Conservation (phyloP, 2,888 invertebrate genomes). For the Linyphia triangularis region DNA sequence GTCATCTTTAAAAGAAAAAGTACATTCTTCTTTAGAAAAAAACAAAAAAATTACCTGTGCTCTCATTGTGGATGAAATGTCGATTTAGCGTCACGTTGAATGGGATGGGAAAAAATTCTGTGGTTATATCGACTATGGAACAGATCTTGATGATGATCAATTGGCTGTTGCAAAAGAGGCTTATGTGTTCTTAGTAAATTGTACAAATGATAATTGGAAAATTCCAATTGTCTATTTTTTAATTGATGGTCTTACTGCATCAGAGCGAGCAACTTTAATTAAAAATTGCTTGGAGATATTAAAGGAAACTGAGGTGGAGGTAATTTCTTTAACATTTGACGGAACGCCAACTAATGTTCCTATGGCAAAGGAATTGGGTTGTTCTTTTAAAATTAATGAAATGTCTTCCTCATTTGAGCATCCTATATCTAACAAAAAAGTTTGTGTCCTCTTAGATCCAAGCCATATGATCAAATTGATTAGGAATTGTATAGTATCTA, state of each 20-base stretch:
- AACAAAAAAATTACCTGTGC: background rate
- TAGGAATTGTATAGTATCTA: slow-evolving; percentile 45
- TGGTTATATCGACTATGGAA: slow-evolving; percentile 43
- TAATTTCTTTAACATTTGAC: slow-evolving; percentile 34
- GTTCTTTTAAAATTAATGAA: background rate
- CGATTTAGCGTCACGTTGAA: slow-evolving; percentile 14
- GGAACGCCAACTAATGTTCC: slow-evolving; percentile 19
- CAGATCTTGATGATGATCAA: background rate
- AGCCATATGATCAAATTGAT: slow-evolving; percentile 73
- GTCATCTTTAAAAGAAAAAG: slow-evolving; percentile 13
- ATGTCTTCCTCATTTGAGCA: slow-evolving; percentile 2
- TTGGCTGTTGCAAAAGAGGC: slow-evolving; percentile 25
- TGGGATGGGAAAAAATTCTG: slow-evolving; percentile 31
- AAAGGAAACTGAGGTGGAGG: background rate
- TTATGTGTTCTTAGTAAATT: slow-evolving; percentile 5
- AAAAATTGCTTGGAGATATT: background rate
- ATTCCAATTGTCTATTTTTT: slow-evolving; percentile 54
- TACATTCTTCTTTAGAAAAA: background rate
- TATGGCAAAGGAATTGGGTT: background rate
- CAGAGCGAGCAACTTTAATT: background rate
- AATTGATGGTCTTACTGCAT: background rate
- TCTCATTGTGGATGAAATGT: slow-evolving; percentile 51
- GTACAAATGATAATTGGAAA: slow-evolving; percentile 30
- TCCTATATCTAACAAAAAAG: slow-evolving; percentile 4
- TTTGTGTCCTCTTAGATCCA: slow-evolving; percentile 61